These are phyloP conservation scores for Discoglossus pictus DNA, from an alignment of 2,797 vertebrate genomes.

Conservation along the genomic window DNA sequence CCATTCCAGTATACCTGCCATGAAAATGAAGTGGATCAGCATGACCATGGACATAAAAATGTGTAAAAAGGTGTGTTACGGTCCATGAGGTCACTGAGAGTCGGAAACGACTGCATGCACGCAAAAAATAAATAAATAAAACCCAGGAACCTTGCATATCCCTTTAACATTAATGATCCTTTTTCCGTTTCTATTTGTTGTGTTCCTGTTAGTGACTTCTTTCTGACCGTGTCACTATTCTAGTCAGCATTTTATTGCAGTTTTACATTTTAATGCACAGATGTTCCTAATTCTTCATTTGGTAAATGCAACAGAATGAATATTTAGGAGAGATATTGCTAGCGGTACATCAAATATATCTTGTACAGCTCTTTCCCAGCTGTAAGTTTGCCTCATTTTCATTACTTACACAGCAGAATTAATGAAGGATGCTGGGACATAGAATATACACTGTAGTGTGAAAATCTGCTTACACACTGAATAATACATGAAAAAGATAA, in stretches of 20 bases:
- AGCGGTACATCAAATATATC: slow-evolving; percentile 33
- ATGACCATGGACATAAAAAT: too few species aligned
- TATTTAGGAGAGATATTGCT: slow-evolving; percentile 1
- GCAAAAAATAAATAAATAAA: too few species aligned
- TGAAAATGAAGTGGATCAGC: too few species aligned
- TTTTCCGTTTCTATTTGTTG: not conserved
- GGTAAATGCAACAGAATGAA: slow-evolving; percentile 7
- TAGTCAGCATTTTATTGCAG: not conserved
- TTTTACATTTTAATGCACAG: slow-evolving; percentile 15
- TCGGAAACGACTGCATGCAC: too few species aligned
- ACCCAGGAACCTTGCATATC: too few species aligned
- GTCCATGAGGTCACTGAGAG: too few species aligned
- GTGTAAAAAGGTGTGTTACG: too few species aligned
- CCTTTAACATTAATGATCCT: not conserved
- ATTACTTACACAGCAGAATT: slow-evolving; percentile 46
- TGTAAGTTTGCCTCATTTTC: slow-evolving; percentile 17
- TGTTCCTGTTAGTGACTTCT: slow-evolving; percentile 7
- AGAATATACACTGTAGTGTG: slow-evolving; percentile 35
- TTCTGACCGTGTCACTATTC: slow-evolving; percentile 1
- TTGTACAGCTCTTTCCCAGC: slow-evolving; percentile 36
- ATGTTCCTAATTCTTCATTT: slow-evolving; percentile 19
- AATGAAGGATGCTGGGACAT: slow-evolving; percentile 31
- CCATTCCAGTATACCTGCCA: too few species aligned
- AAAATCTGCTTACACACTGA: slow-evolving; percentile 42
- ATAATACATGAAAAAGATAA: slow-evolving; percentile 48